A percentile compares a stretch with the other conserved stretches of the same genome.
Conservation (phyloP, 1,140 invertebrate genomes). For the Calliopsis andreniformis region DNA sequence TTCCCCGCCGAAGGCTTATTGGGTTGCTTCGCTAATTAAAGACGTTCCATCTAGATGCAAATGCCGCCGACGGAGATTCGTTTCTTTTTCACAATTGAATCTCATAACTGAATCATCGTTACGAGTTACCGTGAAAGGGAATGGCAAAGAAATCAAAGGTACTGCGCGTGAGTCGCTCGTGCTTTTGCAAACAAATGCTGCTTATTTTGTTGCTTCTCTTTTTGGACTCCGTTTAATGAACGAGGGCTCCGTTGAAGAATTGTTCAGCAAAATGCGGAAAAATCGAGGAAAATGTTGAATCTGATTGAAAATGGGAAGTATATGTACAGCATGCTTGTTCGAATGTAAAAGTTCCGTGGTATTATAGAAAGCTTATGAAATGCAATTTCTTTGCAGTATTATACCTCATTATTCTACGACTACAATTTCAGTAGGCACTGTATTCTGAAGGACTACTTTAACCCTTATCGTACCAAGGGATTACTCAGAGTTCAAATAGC, state of each 20-base stretch:
- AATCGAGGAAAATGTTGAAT: neutral
- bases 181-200: neutral
- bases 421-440: too few relatives aligned
- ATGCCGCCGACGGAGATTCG: conserved; percentile 8
- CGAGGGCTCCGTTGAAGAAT: too few relatives aligned
- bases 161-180: neutral
- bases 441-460: too few relatives aligned
- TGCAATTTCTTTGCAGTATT: too few relatives aligned
- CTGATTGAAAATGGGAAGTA: too few relatives aligned
- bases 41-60: conserved; percentile 23
- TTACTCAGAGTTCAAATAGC: too few relatives aligned
- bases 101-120: neutral
- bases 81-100: conserved; percentile 22
- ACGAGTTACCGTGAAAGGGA: neutral
- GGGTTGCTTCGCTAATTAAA: conserved; percentile 36
- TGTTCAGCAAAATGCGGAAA: neutral
- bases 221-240: neutral
- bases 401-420: too few relatives aligned
- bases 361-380: too few relatives aligned
- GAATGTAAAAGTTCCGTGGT: too few relatives aligned
- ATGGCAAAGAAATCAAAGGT: neutral
- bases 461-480: too few relatives aligned
- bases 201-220: neutral
- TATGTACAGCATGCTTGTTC: too few relatives aligned
- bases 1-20: conserved; percentile 21